Evolutionary conservation across 2,888 invertebrate species (phyloP), one percentile per base, ranked within the genome.

Genomic region (Agrypnus murinus): DNA sequence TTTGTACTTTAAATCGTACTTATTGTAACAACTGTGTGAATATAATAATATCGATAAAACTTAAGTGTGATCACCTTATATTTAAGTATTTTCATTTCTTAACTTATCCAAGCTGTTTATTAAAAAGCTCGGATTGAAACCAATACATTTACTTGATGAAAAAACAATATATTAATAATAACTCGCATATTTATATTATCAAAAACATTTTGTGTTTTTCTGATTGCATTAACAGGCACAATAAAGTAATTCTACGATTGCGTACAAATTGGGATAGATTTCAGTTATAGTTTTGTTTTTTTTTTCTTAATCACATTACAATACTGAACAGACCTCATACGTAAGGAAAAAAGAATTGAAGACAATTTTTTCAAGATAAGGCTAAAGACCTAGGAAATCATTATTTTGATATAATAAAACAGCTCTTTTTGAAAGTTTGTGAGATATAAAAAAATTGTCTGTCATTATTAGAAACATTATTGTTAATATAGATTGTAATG

Each of bases 191-290:
- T 17, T 14, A 15, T 46, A 76, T 76, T 3, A 79, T 80, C 81
- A 77, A 78, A 78, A 78, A 25, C 3, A 10, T 55, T 53, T 78
- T 79, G 75, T 77, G n/a, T n/a, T n/a, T 74, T 80, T 81, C 76
- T 79, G 82, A 82, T 82, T 81, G 81, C 79, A 80, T 77, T 81
- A 81, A 82, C 82, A 84, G 83, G 84, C 84, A 84, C 84, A 81
- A 81, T 82, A 82, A 84, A 82, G 83, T 82, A 83, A 83, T 81
- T 83, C 81, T 80, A 78, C 78, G 57, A 71, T 71, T 73, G 71
- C 71, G 50, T 71, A 68, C 53, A 64, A n/a, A 66, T 59, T 71
- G 60, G 60, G 59, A 63, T 64, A 68, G 43, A 46, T 65, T 64
- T 58, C 65, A 17, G 55, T 72, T 69, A 67, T n/a, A n/a, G n/a